Evolutionary conservation across 2,113 vertebrate species (phyloP), one percentile per base, ranked within the genome.

Genomic region (Eublepharis macularius): DNA sequence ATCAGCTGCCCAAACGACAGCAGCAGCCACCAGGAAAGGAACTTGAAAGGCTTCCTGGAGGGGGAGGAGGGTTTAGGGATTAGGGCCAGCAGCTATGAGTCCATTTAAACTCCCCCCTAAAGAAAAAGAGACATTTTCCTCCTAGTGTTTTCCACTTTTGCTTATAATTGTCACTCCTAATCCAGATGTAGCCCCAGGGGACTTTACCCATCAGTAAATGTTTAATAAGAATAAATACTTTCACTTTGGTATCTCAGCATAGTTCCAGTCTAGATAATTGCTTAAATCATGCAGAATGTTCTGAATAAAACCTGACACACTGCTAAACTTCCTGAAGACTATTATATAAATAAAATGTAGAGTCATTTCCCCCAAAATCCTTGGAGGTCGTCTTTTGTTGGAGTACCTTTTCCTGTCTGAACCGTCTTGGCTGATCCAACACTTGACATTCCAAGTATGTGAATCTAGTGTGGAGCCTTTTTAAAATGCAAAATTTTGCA

Each of bases 401-500:
- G 29, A 34, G 34, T 39, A 21, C 5, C 4, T 76, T 66, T 84
- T 84, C 60, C n/a, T 76, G 60, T 65, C 34, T 49, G 41, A 83
- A 41, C 43, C 34, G 16, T 83, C 57, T 32, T 17, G 41, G 8
- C 12, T 75, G 54, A 34, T 65, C n/a, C 75, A 47, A 63, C 16
- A 75, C 34, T 47, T 75, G 72, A 10, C 43, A 47, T 65, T 74
- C 41, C 32, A 47, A 54, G n/a, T 70, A 81, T 26, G 65, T 51
- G n/a, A 68, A 51, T 54, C 34, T 51, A 34, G 51, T 45, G 21
- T 26, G 21, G 21, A 19, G 13, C 45, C 80, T 81, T 47, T 81
- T 70, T 51, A 70, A 70, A 81, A 81, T 70, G 80, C n/a, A 70
- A 81, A 81, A 34, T 32, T 75, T 83, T 83, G 43, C 57, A 75